Evolutionary conservation across 2,113 vertebrate genomes (phyloP).

Genomic region (Porphyrio hochstetteri): DNA sequence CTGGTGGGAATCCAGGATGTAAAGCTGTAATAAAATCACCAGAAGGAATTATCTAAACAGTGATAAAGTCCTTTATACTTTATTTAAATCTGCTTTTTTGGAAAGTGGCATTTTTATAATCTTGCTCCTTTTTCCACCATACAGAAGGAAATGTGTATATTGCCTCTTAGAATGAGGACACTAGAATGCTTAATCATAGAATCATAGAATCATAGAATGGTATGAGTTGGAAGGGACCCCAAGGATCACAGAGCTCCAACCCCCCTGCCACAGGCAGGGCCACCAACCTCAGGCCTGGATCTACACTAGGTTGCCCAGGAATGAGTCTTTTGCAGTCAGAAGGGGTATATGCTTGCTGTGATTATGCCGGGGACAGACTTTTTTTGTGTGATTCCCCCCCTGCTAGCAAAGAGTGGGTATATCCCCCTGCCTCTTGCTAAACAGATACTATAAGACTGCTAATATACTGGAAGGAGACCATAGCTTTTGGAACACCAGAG

Average conservation of each 20-base stretch:
- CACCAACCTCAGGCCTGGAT: too few relatives aligned
- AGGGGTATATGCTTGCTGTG: background rate
- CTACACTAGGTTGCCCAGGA: too few relatives aligned
- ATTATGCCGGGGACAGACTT: background rate
- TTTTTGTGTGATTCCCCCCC: background rate
- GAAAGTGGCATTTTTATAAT: background rate
- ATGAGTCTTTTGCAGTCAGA: background rate
- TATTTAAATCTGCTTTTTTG: background rate
- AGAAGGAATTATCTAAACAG: background rate
- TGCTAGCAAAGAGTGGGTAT: background rate
- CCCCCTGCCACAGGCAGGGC: too few relatives aligned
- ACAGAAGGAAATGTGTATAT: background rate
- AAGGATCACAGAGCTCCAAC: too few relatives aligned
- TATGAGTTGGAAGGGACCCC: too few relatives aligned
- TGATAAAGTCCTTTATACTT: background rate
- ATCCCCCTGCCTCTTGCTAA: background rate
- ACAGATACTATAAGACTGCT: background rate
- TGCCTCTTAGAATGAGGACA: background rate
- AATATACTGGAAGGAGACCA: background rate
- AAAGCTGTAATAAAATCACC: background rate
- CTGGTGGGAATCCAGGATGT: background rate
- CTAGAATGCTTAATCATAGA: background rate
- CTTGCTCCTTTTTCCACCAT: background rate
- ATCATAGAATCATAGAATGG: too few relatives aligned
- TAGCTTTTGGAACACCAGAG: background rate